phyloP scores from a whole-genome alignment of 1,140 invertebrate species.

The Heliconius melpomene region DNA sequence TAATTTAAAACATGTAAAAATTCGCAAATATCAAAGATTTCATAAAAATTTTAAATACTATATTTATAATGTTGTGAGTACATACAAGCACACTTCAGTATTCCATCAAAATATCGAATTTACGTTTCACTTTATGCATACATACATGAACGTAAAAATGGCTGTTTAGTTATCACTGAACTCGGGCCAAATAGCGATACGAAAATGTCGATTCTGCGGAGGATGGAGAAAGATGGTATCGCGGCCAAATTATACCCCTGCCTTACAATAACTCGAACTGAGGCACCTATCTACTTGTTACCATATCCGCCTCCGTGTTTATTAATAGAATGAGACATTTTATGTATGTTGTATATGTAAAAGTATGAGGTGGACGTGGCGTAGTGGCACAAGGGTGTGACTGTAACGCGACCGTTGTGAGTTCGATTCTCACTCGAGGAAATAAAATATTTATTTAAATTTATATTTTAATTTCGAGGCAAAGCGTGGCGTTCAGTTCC shows the following conservation, averaged over 20 bases:
- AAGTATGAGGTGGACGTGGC: background rate
- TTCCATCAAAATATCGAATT: background rate
- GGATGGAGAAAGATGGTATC: slow-evolving; percentile 66
- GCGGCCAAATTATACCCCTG: slow-evolving; percentile 70
- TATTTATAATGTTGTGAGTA: background rate
- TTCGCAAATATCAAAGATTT: background rate
- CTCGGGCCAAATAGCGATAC: slow-evolving; percentile 65
- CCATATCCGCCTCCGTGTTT: background rate
- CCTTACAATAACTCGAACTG: slow-evolving; percentile 17
- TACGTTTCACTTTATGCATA: slow-evolving; percentile 7
- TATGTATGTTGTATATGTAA: background rate
- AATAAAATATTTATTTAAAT: too few relatives aligned
- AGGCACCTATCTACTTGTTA: background rate
- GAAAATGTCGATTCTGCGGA: slow-evolving; percentile 71
- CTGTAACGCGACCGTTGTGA: too few relatives aligned
- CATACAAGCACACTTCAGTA: background rate
- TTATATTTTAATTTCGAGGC: too few relatives aligned
- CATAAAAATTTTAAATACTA: background rate
- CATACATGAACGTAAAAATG: slow-evolving; percentile 49
- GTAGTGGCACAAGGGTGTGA: too few relatives aligned
- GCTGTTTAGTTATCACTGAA: slow-evolving; percentile 54
- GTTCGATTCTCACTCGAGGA: too few relatives aligned
- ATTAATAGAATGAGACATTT: background rate
- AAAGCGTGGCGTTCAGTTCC: too few relatives aligned
- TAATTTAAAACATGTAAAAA: too few relatives aligned